Base-by-base conservation (phyloP, 64 coral and sea anemone genomes). In the Pocillopora verrucosa region DNA sequence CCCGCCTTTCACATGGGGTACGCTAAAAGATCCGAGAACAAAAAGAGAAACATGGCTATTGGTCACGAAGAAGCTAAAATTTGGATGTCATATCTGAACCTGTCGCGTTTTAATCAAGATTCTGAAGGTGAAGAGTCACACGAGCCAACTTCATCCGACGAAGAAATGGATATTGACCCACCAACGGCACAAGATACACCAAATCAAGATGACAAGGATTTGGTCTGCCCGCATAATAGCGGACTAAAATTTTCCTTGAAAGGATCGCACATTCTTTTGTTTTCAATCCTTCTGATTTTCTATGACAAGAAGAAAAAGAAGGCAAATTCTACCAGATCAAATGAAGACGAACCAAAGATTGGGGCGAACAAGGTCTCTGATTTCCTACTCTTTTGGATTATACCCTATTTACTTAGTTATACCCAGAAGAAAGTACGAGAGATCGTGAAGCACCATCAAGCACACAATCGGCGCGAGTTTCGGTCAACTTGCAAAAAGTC, bases 1-100 rank as follows among this genome's bases (percentile, higher is more conserved):
- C 84, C 89, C 3, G 57, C n/a, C 22, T 84, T 83, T 11, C 72
- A 91, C 13, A 91, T 91, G 89, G 80, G 89, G 13, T 91, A 86
- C 68, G 89, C 80, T 51, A 60, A 15, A 60, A 91, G 37, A 16
- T 91, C 89, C 4, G 35, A 37, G 16, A 91, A 91, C 59, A 91
- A 91, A 60, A 83, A 91, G 65, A 60, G 34, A 1, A 84, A 45
- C 61, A 61, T 25, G 67, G 89, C 80, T 12, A 86, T 91, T 19
- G 22, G 45, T 76, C n/a, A 91, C n/a, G 20, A 67, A 13, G 89
- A 91, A 77, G 89, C 80, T 20, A 61, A 91, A 30, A 11, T 41
- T 0, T 91, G 89, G 89, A 77, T 91, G 73, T 11, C 0, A 7
- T 76, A 76, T 51, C 59, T 91, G n/a, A 76, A 73, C 11, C 59